These are phyloP conservation scores for Epizoanthus stellaris DNA, from an alignment of 92 coral and sea anemone species.

Conservation along the genomic window DNA sequence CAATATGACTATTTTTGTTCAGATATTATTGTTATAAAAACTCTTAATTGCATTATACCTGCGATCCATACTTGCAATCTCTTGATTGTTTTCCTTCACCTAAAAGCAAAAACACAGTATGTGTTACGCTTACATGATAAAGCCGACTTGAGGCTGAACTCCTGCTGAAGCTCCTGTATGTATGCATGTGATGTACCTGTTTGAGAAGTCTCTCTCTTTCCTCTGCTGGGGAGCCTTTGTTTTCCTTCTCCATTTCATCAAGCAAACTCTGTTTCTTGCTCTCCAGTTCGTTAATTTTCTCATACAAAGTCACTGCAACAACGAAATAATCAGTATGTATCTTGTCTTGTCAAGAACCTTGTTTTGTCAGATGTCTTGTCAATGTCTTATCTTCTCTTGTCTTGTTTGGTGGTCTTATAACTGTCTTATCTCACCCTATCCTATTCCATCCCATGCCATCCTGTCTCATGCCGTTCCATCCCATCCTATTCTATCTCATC, in stretches of 20 bases:
- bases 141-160: not conserved
- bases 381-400: no score
- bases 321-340: not conserved
- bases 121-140: not conserved
- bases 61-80: slow-evolving; percentile 96
- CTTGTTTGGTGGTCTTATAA: no score
- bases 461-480: no score
- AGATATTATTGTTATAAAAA: not conserved
- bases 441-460: no score
- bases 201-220: slow-evolving; percentile 96
- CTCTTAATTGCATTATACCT: slow-evolving; percentile 56
- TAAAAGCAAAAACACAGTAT: slow-evolving; percentile 32
- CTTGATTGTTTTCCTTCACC: slow-evolving; percentile 98
- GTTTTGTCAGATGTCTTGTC: no score
- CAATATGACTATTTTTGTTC: not conserved
- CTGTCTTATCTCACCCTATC: no score
- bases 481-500: no score
- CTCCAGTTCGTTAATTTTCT: slow-evolving; percentile 90
- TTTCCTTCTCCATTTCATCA: slow-evolving; percentile 95
- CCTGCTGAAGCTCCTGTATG: not conserved
- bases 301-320: slow-evolving; percentile 83
- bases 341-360: no score
- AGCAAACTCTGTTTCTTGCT: slow-evolving; percentile 90
- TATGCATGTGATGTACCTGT: slow-evolving; percentile 68
- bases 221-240: slow-evolving; percentile 96